These are phyloP conservation scores for Harpalus rubripes DNA, from an alignment of 2,888 invertebrate genomes.

Conservation along the genomic window DNA sequence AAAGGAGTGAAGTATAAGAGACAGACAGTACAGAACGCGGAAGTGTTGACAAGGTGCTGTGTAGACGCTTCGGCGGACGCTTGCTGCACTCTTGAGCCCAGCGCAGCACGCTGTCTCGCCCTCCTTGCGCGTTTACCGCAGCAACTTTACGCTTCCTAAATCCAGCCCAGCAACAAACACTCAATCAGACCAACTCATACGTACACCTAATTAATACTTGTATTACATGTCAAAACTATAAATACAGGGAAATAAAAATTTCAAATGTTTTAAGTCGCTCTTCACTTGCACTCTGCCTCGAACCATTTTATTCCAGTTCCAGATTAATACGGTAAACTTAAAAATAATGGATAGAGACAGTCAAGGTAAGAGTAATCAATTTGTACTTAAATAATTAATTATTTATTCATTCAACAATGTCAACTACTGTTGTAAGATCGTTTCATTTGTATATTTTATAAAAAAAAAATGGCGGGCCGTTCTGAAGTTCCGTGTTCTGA, in stretches of 20 bases:
- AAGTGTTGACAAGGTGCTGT: conserved; percentile 16
- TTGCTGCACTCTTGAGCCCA: conserved; percentile 60
- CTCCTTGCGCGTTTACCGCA: conserved; percentile 55
- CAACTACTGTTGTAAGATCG: conserved; percentile 32
- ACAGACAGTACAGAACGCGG: not conserved
- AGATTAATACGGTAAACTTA: conserved; percentile 38
- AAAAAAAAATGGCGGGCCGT: too few species aligned
- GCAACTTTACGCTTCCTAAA: conserved; percentile 63
- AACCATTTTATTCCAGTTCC: conserved; percentile 12
- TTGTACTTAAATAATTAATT: conserved; percentile 40
- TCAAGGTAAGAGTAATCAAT: conserved; percentile 56
- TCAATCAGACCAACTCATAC: conserved; percentile 46
- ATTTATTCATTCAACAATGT: conserved; percentile 48
- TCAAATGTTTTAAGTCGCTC: conserved; percentile 57
- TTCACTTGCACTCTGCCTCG: conserved; percentile 36
- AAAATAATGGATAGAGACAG: conserved; percentile 37
- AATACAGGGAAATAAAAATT: conserved; percentile 63
- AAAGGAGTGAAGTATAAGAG: conserved; percentile 4
- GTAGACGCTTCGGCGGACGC: conserved; percentile 14
- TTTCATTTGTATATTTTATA: conserved; percentile 37
- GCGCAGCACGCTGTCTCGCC: conserved; percentile 50
- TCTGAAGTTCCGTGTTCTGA: too few species aligned
- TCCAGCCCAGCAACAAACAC: conserved; percentile 43
- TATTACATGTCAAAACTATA: conserved; percentile 60
- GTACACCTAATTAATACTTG: conserved; percentile 43